These are phyloP conservation scores for Styela clava DNA, from an alignment of 23 tunicate species.

Conservation along the genomic window DNA sequence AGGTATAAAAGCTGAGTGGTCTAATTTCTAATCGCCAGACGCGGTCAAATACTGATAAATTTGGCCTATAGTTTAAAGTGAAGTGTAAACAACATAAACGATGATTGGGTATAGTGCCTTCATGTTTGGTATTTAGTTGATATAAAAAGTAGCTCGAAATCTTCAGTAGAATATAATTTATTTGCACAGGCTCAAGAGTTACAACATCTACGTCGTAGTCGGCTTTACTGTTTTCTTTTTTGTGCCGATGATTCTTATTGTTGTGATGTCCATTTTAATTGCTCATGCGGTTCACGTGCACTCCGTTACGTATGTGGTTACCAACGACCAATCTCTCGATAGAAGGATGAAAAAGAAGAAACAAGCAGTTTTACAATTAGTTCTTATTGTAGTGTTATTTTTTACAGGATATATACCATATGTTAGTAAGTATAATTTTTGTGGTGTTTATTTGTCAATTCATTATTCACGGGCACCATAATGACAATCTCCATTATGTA, in stretches of 20 bases:
- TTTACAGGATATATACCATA: neutral
- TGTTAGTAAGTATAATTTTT: neutral
- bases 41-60: too few species aligned
- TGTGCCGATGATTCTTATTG: slow-evolving; percentile 46
- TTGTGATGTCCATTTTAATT: slow-evolving; percentile 46
- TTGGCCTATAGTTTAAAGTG: too few species aligned
- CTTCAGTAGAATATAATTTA: too few species aligned
- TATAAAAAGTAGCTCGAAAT: too few species aligned
- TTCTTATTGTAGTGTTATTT: neutral
- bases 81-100: too few species aligned
- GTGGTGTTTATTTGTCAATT: too few species aligned
- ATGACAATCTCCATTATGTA: too few species aligned
- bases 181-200: slow-evolving; percentile 40
- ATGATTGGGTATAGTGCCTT: too few species aligned
- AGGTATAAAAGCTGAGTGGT: too few species aligned
- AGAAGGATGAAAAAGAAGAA: neutral
- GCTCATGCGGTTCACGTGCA: slow-evolving; percentile 32
- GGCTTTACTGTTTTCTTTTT: slow-evolving; percentile 43
- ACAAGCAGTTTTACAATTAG: slow-evolving; percentile 3
- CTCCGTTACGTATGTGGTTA: neutral
- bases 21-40: too few species aligned
- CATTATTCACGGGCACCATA: too few species aligned
- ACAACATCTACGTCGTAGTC: slow-evolving; percentile 28
- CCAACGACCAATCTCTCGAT: neutral
- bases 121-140: too few species aligned